Evolutionary conservation across 2,888 invertebrate species (phyloP), one percentile per base, ranked within the genome.

Genomic region (Sturmia bella): DNA sequence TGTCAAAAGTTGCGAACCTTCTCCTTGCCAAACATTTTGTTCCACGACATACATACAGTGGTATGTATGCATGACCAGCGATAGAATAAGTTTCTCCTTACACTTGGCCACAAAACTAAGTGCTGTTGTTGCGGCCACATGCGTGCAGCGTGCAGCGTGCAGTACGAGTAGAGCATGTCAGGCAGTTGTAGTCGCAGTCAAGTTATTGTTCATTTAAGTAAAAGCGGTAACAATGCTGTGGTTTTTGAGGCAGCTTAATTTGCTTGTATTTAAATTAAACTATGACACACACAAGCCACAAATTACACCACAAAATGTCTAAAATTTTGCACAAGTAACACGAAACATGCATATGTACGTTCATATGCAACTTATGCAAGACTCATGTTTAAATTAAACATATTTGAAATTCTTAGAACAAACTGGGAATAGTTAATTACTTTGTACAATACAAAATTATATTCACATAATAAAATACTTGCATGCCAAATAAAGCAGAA

Each of bases 281-380:
- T 70, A 69, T 82, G 81, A 74, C 81, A 81, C 77, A 74, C 73
- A 66, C 45, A 61, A 82, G 70, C 81, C 81, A 74, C 81, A 82
- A 78, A 78, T 82, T 82, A 70, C 64, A 77, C 81, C 81, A 74
- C 73, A 78, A 82, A 82, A 74, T 82, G 77, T 64, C 74, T 82
- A 74, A 74, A 82, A 78, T 74, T 7, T 74, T 82, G 81, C 50
- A 77, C 73, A 43, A 27, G 37, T 70, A 39, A 74, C 15, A 69
- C n/a, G 50, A 39, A 81, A 63, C 45, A 7, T 63, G 41, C 27
- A 59, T 37, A 57, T 39, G 15, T 39, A 63, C 45, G 9, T 63
- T 39, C 27, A 59, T 37, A 57, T 37, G 17, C 39, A 68, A 70
- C 15, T 39, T 7, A 57, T 12, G 21, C 5, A 37, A 57, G 9